Conservation (phyloP, 2,888 invertebrate genomes). For the Amiota minor region DNA sequence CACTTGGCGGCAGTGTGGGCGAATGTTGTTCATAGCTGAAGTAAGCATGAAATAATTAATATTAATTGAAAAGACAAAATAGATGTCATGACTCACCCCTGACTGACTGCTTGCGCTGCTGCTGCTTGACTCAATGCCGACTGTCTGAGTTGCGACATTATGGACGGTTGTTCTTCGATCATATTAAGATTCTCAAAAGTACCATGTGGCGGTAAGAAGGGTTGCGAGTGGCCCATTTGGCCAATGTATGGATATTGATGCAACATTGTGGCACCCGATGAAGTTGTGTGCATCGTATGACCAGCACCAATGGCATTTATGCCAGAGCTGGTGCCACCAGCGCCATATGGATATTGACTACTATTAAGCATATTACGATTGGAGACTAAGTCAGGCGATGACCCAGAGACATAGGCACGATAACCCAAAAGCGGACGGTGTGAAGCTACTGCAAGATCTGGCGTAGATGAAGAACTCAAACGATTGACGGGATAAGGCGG, state of each 20-base stretch:
- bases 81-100: constrained; percentile 46
- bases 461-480: constrained; percentile 87
- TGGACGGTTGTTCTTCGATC: constrained; percentile 73
- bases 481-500: constrained; percentile 87
- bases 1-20: constrained; percentile 74
- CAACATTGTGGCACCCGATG: constrained; percentile 61
- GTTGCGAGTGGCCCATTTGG: constrained; percentile 72
- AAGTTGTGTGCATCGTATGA: constrained; percentile 44
- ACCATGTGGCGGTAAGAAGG: constrained; percentile 77
- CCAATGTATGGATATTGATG: constrained; percentile 69
- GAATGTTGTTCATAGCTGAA: constrained; percentile 55
- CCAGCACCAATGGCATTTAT: constrained; percentile 75
- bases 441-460: constrained; percentile 85
- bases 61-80: not conserved
- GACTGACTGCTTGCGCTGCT: constrained; percentile 47
- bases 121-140: constrained; percentile 66
- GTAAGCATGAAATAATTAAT: too few relatives aligned
- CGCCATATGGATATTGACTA: constrained; percentile 46
- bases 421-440: constrained; percentile 75
- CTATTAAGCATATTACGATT: constrained; percentile 78
- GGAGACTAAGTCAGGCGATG: constrained; percentile 85
- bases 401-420: constrained; percentile 80
- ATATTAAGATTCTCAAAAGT: constrained; percentile 84
- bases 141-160: constrained; percentile 67
- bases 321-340: constrained; percentile 61